Evolutionary conservation across 2,888 invertebrate genomes (phyloP), one percentile per base, ranked within the genome.

Genomic region (Cantharis flavilabris): DNA sequence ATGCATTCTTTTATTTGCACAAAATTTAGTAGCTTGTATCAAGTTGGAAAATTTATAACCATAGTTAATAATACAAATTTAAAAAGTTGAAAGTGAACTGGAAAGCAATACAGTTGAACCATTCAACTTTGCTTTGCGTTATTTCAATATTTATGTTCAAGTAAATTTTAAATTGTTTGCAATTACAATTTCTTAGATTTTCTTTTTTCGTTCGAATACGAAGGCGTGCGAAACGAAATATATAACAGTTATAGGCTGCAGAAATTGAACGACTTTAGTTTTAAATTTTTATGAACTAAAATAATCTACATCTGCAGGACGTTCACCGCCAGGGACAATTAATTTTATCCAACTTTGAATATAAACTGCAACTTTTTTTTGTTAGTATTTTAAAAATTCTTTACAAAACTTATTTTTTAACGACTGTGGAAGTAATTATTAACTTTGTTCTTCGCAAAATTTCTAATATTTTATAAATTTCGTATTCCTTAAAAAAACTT

Each of bases 261-360:
- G 49, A 49, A 49, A 67, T n/a, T 23, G 65, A n/a, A 23, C 65
- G 65, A 67, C 65, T 67, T 67, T 18, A n/a, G 75, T 49, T 65
- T 71, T 69, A 30, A 71, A 71, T 49, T 75, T 75, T 75, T 75
- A 71, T 67, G 71, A 65, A 75, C 75, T 62, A 72, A 75, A 75
- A 75, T 75, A 75, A 69, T 69, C 71, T 26, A 16, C 75, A 70
- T 70, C 49, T 70, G 49, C 71, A 72, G 71, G 71, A 67, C 75
- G 62, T 71, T 75, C 71, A 75, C 75, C 75, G 67, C 71, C 28
- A 75, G 64, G 67, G 67, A 49, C 64, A 70, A 75, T 75, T 75
- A 73, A 75, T 75, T 70, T 73, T 49, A 49, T 49, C 49, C 49
- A 49, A 49, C 49, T 49, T 49, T 5, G 49, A 49, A 49, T 49